These are phyloP conservation scores for Lipotes vexillifer DNA, from an alignment of 2,113 vertebrate species.

Conservation along the genomic window DNA sequence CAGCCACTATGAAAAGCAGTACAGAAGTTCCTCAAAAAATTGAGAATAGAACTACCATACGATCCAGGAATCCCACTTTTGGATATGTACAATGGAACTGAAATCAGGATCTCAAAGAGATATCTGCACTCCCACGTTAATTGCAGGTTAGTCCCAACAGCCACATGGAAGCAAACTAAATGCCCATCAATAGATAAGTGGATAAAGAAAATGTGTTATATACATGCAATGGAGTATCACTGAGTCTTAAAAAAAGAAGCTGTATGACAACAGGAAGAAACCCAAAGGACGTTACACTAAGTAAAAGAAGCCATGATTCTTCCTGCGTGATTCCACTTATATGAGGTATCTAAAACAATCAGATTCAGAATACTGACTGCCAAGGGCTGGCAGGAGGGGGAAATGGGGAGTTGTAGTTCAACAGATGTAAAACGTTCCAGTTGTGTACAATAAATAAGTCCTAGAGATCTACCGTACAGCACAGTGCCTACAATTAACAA, in stretches of 20 bases:
- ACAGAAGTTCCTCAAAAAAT: background rate
- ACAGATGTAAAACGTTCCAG: background rate
- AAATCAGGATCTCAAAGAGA: background rate
- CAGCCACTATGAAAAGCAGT: background rate
- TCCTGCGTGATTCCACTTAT: background rate
- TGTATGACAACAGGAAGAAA: background rate
- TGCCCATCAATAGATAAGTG: background rate
- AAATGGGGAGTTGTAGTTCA: background rate
- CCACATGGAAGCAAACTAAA: background rate
- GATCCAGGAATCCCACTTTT: background rate
- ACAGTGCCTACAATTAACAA: background rate
- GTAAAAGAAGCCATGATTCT: background rate
- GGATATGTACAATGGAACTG: background rate
- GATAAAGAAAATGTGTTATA: background rate
- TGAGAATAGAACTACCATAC: background rate
- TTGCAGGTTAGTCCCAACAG: background rate
- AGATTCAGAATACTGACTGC: background rate
- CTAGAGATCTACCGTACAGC: background rate
- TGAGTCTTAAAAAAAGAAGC: background rate
- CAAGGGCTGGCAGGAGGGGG: rapidly evolving
- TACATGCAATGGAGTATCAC: background rate
- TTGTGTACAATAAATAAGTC: background rate
- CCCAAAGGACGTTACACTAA: background rate
- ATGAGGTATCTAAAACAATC: background rate
- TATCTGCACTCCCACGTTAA: background rate